Base-by-base conservation (phyloP, 2,888 invertebrate genomes). In the Ochropacha duplaris region DNA sequence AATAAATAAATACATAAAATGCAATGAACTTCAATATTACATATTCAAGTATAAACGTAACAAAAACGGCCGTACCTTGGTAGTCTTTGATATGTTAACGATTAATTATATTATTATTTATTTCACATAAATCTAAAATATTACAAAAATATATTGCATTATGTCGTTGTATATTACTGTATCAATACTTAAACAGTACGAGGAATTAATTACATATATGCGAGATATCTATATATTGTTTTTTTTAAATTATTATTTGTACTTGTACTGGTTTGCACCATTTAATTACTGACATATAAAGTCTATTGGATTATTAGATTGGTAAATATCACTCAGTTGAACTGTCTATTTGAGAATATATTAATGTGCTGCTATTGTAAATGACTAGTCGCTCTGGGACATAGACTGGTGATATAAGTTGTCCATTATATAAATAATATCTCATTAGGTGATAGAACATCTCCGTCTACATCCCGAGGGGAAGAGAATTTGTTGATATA, bases 121-220 rank as follows among this genome's bases (percentile, higher is more conserved):
- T 44, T 52, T 52, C 12, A 16, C 78, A 79, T 72, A 67, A 74
- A 79, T 80, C 83, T 88, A 86, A 84, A 84, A 80, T 69, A 76
- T 80, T 79, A 83, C 79, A 84, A 83, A 78, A 86, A 89, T 86
- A 90, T 88, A 90, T 89, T 90, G 85, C 87, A 83, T 84, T 83
- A 83, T 76, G 71, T 90, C 87, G 87, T 89, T 90, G 90, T 89
- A 86, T 82, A 81, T 78, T 79, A 78, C 72, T 82, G 79, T 78
- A 78, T 71, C 78, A 84, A 83, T 81, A 81, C 76, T 86, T 84
- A 72, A 72, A 74, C 71, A 72, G 28, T 51, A 51, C 26, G 50
- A 51, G 50, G 28, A 51, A 26, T 44, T 44, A 44, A 2, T 39
- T 16, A 39, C 16, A 39, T 44, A 14, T 14, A 14, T 14, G 44